Conservation (phyloP, 2,888 invertebrate genomes). For the Mythimna loreyi region DNA sequence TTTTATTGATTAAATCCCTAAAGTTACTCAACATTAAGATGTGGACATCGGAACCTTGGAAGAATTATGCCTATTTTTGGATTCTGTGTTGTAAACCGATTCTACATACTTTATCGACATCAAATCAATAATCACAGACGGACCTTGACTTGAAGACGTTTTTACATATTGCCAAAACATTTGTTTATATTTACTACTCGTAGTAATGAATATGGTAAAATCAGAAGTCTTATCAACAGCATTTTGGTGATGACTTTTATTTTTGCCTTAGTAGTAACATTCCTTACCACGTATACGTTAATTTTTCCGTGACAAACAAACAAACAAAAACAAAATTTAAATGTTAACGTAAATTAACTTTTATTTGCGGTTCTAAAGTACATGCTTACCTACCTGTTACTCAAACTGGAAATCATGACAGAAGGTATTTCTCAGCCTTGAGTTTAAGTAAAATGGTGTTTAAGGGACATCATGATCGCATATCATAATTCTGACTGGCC, state of each 20-base stretch:
- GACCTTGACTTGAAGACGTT: too few species aligned
- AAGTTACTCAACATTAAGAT: neutral
- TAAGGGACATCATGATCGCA: conserved; percentile 16
- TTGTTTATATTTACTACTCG: too few species aligned
- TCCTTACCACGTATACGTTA: neutral
- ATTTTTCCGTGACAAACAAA: neutral
- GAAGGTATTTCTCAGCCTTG: conserved; percentile 29
- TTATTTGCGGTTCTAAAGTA: conserved; percentile 32
- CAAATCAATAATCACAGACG: too few species aligned
- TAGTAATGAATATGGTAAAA: too few species aligned
- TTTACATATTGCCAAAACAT: too few species aligned
- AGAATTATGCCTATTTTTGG: too few species aligned
- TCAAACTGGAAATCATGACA: conserved; percentile 20
- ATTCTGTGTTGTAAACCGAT: too few species aligned
- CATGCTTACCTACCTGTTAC: neutral
- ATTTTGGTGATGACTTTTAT: neutral
- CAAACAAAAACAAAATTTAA: conserved; percentile 1
- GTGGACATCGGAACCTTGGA: too few species aligned
- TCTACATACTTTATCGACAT: too few species aligned
- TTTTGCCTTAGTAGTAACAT: neutral
- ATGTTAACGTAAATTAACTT: conserved; percentile 8
- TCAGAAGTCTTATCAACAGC: too few species aligned
- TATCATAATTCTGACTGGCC: too few species aligned
- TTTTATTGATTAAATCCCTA: conserved; percentile 4
- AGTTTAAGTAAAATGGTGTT: conserved; percentile 15